Base-by-base conservation (phyloP, 1,140 invertebrate species). In the Campoletis sonorensis region DNA sequence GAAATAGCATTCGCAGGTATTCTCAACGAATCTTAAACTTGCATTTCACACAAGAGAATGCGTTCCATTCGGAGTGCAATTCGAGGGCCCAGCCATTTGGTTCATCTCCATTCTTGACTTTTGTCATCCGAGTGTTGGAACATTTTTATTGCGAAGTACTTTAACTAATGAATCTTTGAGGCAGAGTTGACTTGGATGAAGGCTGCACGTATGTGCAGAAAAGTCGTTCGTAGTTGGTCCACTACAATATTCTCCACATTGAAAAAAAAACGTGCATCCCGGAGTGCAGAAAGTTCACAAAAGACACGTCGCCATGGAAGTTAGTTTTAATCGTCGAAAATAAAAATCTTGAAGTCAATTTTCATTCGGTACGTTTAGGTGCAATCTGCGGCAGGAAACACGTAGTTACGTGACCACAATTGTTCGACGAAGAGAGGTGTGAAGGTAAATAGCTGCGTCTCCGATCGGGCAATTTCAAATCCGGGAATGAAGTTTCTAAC, bases 111-210 rank as follows among this genome's bases (percentile, higher is more conserved):
- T 27, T 26, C 11, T 23, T 23, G 4, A 27, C 61, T 64, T 5
- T 0, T 27, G 21, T 13, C 5, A n/a, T 64, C 61, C 26, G 21
- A 64, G 61, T 15, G 23, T 64, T 64, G 27, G 23, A 23, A 23
- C 61, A 64, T 64, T 64, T 64, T 64, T 23, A 26, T 64, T 23
- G 61, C n/a, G n/a, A 64, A 26, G n/a, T 64, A 27, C 61, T 64
- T 64, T 27, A 27, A 16, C 61, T 64, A 64, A 64, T 64, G 61
- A 64, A 64, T 26, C n/a, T 64, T 64, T 64, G 61, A 64, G 26
- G 23, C 23, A 27, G 23, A 5, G 23, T 27, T 23, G 61, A 8
- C 10, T 27, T 13, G 23, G n/a, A 64, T 64, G 21, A 27, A 64
- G 61, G n/a, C 15, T 23, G n/a, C 15, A 27, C 23, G 61, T 33